These are phyloP conservation scores for Agrochola lota DNA, from an alignment of 2,888 invertebrate genomes.

Conservation along the genomic window DNA sequence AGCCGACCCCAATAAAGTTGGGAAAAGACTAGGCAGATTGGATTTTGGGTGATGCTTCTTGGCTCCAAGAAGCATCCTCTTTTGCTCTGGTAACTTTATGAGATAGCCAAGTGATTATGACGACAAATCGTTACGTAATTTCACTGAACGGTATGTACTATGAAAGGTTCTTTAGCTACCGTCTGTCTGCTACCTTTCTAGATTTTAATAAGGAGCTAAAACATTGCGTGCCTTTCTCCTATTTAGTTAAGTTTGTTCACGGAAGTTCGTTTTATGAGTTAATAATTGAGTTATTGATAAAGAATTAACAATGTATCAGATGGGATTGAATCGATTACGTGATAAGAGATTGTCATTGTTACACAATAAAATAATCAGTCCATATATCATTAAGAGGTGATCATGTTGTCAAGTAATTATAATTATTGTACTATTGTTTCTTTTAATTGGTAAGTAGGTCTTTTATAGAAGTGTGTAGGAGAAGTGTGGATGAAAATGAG, in stretches of 20 bases:
- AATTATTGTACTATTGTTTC: conserved; percentile 70
- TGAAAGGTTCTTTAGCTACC: conserved; percentile 2
- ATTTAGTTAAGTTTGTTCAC: conserved; percentile 4
- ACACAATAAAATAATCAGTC: conserved; percentile 45
- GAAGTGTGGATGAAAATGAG: conserved; percentile 9
- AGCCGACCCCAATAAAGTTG: too few species aligned
- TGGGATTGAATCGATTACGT: conserved; percentile 36
- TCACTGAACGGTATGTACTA: background rate
- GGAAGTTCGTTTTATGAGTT: conserved; percentile 38
- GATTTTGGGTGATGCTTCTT: too few species aligned
- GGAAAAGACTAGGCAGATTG: too few species aligned
- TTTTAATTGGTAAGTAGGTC: conserved; percentile 60
- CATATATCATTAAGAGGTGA: conserved; percentile 64
- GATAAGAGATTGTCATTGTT: conserved; percentile 51
- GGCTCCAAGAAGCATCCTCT: background rate
- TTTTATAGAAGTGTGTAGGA: conserved; percentile 32
- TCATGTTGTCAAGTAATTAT: conserved; percentile 68
- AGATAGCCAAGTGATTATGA: conserved; percentile 15
- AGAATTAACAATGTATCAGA: conserved; percentile 37
- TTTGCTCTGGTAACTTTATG: background rate
- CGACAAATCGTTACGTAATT: conserved; percentile 17
- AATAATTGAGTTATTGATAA: conserved; percentile 42
- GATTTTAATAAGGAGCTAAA: conserved; percentile 26
- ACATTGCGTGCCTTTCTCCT: conserved; percentile 20
- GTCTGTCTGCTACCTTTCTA: conserved; percentile 29